phyloP scores from a whole-genome alignment of 1,140 invertebrate genomes.

The Tachypleus tridentatus region DNA sequence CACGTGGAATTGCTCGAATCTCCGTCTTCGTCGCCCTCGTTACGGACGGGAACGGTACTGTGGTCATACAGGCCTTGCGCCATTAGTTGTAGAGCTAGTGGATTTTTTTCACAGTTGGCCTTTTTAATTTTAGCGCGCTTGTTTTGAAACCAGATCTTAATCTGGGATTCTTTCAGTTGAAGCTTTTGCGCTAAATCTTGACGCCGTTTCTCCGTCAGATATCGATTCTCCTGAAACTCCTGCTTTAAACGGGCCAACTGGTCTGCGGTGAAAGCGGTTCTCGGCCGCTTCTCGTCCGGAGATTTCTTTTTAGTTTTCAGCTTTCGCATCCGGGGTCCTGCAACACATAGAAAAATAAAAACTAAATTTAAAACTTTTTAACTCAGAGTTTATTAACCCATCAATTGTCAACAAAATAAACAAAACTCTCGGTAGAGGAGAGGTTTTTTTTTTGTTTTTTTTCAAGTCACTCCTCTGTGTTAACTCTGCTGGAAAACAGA shows the following conservation, averaged over 20 bases:
- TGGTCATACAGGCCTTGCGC: conserved; percentile 84
- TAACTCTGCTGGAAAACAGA: no score
- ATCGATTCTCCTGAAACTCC: conserved; percentile 89
- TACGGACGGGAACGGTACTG: conserved; percentile 41
- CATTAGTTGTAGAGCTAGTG: conserved; percentile 83
- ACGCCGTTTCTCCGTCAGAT: conserved; percentile 83
- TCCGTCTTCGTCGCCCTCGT: no score
- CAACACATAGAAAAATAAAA: conserved; percentile 7
- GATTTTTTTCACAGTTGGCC: conserved; percentile 71
- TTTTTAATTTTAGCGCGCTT: conserved; percentile 99
- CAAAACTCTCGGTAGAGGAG: no score
- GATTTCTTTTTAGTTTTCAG: conserved; percentile 52
- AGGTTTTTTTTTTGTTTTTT: no score
- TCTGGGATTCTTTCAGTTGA: conserved; percentile 91
- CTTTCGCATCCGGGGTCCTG: conserved; percentile 79
- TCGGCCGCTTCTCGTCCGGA: conserved; percentile 81
- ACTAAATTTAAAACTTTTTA: no score
- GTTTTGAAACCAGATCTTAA: conserved; percentile 99
- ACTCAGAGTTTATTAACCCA: no score
- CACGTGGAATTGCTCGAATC: no score
- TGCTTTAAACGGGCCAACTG: conserved; percentile 82
- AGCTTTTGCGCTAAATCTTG: conserved; percentile 81
- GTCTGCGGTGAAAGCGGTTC: conserved; percentile 93
- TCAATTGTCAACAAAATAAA: no score
- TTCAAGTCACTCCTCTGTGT: no score